Base-by-base conservation (phyloP, 2,888 invertebrate species). In the Apamea sordens region DNA sequence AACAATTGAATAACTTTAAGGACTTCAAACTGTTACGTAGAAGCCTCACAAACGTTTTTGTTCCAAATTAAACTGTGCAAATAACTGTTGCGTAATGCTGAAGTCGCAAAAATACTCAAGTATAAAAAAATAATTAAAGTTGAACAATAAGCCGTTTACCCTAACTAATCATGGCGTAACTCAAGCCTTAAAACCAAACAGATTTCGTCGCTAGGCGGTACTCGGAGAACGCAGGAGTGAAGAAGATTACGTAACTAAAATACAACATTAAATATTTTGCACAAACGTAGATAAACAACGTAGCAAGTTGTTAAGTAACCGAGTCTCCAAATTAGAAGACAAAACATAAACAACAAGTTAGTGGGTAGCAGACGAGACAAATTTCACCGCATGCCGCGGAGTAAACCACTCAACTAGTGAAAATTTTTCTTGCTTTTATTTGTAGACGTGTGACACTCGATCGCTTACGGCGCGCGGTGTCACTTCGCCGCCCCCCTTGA, bases 331-430 rank as follows among this genome's bases (percentile, higher is more conserved):
- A 90, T 90, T 90, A 89, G 84, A 87, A 89, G 86, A 86, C 87
- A 77, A 86, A 88, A 89, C 86, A 90, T 84, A 89, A 89, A 89
- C 90, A 89, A 86, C 79, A 77, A 85, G 84, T 87, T 83, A 86
- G 78, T 81, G 82, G 82, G 82, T 90, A 89, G 90, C 89, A 89
- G 89, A 91, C 91, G 92, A 94, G 94, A 95, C 95, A 94, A 95
- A 96, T 95, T 96, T 93, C 93, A 92, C 93, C 93, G 94, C 95
- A 94, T 95, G 94, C 95, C 94, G 94, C 92, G 89, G 92, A 95
- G 94, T 94, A 94, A 95, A 95, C 95, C 95, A 95, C 96, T 96
- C 95, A 95, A 95, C 94, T 95, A 94, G 95, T 94, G 94, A 94
- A 94, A 94, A 94, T 92, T 94, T 94, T 92, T 92, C 92, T 94